Base-by-base conservation (phyloP, 2,888 invertebrate genomes). In the Conchocele bisecta region DNA sequence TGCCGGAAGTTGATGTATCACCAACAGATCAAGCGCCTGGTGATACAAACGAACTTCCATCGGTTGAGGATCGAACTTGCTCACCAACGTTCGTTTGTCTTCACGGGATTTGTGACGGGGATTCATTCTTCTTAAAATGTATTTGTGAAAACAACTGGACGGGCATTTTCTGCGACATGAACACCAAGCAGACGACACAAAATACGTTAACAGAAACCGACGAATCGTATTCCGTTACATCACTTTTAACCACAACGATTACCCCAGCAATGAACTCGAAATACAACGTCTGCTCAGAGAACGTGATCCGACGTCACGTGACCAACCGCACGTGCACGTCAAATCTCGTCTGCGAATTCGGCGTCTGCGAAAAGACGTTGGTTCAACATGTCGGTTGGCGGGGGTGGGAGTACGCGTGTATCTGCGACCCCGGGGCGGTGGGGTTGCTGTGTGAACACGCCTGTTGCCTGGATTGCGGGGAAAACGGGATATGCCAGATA, bases 381-480 rank as follows among this genome's bases (percentile, higher is more conserved):
- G 46, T 20, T 29, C 41, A 61, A 2, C 53, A 57, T 29, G 60
- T 57, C 0, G 58, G 39, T 17, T 69, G 70, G 75, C 39, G 17
- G 22, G 66, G 66, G 6, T 63, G 51, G 20, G 26, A 17, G 2
- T 59, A 51, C 24, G 29, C 17, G 3, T 75, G 75, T 26, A 53
- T 39, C 11, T 75, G 75, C 56, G 75, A 75, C 29, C 7, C 54
- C 9, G 75, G 70, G 15, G 69, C 75, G 2, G 56, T 56, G 57
- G 70, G 75, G 61, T 51, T 46, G 17, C 46, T 54, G 22, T 76
- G 76, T 37, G 66, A 72, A 2, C 11, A 61, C 29, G 57, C 15
- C 37, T 76, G 76, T 20, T 76, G 76, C 44, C 59, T 76, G 17
- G 60, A 72, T 11, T 76, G 76, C 50, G 75, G 71, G 4, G 58